Evolutionary conservation across 2,113 vertebrate genomes (phyloP).

Genomic region (Vimba vimba): DNA sequence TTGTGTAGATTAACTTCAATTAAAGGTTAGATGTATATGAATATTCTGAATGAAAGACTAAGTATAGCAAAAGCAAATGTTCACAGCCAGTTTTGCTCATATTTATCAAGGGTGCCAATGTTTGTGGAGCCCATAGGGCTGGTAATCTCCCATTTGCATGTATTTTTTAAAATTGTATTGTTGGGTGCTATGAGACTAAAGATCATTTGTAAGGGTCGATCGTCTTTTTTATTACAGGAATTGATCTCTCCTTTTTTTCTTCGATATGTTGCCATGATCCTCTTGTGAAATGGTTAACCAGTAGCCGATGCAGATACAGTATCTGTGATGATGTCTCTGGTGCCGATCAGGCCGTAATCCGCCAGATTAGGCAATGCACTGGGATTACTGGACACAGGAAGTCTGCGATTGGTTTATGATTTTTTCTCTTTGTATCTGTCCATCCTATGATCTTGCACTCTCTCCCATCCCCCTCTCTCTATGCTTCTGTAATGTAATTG

Average conservation of each 20-base stretch:
- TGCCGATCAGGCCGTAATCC: conserved; percentile 42
- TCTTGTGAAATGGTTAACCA: neutral
- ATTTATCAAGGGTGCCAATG: no score
- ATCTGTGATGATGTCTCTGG: conserved; percentile 16
- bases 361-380: conserved; percentile 48
- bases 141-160: no score
- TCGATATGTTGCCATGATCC: neutral
- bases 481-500: conserved; percentile 17
- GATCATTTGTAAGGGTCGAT: neutral
- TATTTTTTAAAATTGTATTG: neutral
- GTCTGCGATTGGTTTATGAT: conserved; percentile 21
- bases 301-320: neutral
- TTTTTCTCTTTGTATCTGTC: conserved; percentile 30
- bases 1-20: no score
- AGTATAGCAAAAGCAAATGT: no score
- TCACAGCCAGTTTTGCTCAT: no score
- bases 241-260: neutral
- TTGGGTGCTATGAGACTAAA: neutral
- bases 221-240: neutral
- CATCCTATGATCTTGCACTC: conserved; percentile 9
- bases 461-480: neutral
- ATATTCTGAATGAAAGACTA: no score
- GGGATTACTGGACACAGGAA: conserved; percentile 46
- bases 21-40: no score
- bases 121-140: no score